Evolutionary conservation across 2,113 vertebrate species (phyloP).

Genomic region (Gobio gobio): DNA sequence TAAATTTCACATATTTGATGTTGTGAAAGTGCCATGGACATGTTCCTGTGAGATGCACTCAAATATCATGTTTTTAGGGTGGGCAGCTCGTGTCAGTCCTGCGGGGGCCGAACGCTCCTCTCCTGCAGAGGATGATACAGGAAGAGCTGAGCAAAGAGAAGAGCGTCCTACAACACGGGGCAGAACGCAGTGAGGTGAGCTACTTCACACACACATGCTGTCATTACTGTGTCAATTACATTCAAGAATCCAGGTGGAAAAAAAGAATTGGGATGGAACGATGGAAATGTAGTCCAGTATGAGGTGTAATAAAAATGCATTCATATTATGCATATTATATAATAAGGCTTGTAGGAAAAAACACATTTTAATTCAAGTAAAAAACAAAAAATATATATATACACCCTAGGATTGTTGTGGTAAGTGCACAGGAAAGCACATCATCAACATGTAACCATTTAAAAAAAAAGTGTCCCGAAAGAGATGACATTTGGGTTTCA

Average conservation of each 20-base stretch:
- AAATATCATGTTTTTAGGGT: slow-evolving; percentile 71
- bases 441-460: too few species aligned
- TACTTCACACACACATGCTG: too few species aligned
- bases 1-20: not conserved
- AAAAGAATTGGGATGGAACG: not conserved
- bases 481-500: not conserved
- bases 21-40: not conserved
- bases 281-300: not conserved
- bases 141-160: slow-evolving; percentile 84
- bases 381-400: too few species aligned
- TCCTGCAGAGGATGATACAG: slow-evolving; percentile 86
- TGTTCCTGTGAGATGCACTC: not conserved
- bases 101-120: slow-evolving; percentile 82
- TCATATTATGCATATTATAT: too few species aligned
- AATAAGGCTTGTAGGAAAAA: too few species aligned
- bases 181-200: slow-evolving; percentile 78
- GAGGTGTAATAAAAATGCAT: too few species aligned
- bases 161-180: slow-evolving; percentile 74
- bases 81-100: slow-evolving; percentile 86
- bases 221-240: not conserved
- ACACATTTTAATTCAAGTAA: too few species aligned
- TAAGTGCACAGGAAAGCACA: too few species aligned
- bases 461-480: too few species aligned
- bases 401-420: too few species aligned
- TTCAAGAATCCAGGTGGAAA: too few species aligned